Evolutionary conservation across 2,888 invertebrate species (phyloP), one percentile per base, ranked within the genome.

Genomic region (Plagodis dolabraria): DNA sequence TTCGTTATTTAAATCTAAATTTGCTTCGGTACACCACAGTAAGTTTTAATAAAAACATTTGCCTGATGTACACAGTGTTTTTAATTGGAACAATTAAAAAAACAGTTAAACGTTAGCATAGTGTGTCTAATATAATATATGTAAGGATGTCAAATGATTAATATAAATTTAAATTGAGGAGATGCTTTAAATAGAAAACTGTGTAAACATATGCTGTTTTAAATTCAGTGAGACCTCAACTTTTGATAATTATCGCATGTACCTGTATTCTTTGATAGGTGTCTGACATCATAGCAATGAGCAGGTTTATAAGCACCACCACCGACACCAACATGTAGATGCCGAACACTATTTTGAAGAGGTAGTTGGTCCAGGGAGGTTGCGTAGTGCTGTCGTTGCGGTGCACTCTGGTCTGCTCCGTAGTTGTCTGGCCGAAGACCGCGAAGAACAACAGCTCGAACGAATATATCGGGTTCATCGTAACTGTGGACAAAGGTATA

Each of bases 211-310:
- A 22, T 22, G 22, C 22, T 22, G 22, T 22, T 22, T 22, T 22
- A 22, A 22, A 22, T 22, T 22, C 22, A 22, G 22, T 22, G 22
- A 22, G 22, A 22, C 22, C 59, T 56, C 58, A 57, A 58, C 38
- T 43, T 60, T 69, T 53, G 64, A 42, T 64, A 52, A 60, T 65
- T 59, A 67, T 68, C 69, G 70, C 57, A 36, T 49, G 12, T 51
- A 96, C 98, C 95, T 99, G 98, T 85, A 99, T 99, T 86, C 98
- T 95, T 90, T 99, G 99, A 92, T 99, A 99, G 64, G 99, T 99
- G 94, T 99, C 99, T 85, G 99, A 99, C 99, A 99, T 99, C 99
- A 99, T 99, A 94, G 99, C 99, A 94, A 99, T 99, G 87, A 99
- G 96, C 73, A 99, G 95, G 94, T 99, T 99, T 93, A 99, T 99